These are phyloP conservation scores for Nemopilema nomurai DNA, from an alignment of 30 jellyfish, hydroid and myxozoan genomes.

Conservation along the genomic window DNA sequence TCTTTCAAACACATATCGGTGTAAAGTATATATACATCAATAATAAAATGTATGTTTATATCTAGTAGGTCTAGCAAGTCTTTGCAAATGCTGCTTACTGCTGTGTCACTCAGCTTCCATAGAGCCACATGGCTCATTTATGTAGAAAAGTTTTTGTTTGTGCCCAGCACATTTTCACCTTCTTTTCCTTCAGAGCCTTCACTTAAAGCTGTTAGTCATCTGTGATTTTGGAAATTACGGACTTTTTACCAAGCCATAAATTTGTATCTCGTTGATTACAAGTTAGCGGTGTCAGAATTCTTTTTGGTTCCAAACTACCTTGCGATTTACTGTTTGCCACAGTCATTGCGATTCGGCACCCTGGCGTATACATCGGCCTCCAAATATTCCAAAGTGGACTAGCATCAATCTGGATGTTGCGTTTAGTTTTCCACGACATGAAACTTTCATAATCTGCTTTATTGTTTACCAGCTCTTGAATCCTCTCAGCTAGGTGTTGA, in stretches of 20 bases:
- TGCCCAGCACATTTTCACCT: too few species aligned
- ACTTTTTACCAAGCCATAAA: slow-evolving; percentile 29
- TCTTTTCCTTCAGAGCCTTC: too few species aligned
- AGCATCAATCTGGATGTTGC: background rate
- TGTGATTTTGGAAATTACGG: background rate
- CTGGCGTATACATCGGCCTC: slow-evolving; percentile 67
- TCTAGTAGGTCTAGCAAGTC: too few species aligned
- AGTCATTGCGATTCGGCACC: slow-evolving; percentile 65
- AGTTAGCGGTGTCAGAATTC: slow-evolving; percentile 4
- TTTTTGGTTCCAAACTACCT: background rate
- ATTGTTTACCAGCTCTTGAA: slow-evolving; percentile 43
- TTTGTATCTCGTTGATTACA: slow-evolving; percentile 49
- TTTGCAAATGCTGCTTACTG: too few species aligned
- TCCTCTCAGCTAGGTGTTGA: slow-evolving; percentile 63
- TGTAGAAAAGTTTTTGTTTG: too few species aligned
- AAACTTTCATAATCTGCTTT: slow-evolving; percentile 44
- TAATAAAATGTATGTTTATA: too few species aligned
- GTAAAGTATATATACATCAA: too few species aligned
- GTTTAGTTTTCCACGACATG: slow-evolving; percentile 52
- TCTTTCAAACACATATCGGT: too few species aligned
- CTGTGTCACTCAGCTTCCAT: too few species aligned
- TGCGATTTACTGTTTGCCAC: slow-evolving; percentile 2
- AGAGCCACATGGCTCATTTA: too few species aligned
- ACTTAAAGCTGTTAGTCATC: too few species aligned
- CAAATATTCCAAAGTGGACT: slow-evolving; percentile 52